A percentile compares a stretch with the other conserved stretches of the same genome.
Conservation (phyloP, 1,140 invertebrate genomes). For the Drosophila malerkotliana region DNA sequence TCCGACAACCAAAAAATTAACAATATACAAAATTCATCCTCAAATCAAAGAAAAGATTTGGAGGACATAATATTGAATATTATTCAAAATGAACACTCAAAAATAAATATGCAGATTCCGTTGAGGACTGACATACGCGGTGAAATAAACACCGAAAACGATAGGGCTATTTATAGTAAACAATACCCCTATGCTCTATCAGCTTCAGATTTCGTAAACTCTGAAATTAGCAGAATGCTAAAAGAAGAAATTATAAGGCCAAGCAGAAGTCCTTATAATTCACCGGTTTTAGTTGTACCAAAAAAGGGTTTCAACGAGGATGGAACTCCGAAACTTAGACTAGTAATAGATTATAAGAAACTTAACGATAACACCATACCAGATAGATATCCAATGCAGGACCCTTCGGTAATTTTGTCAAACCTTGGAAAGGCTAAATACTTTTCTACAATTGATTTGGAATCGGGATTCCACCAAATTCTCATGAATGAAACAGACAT, state of each 20-base stretch:
- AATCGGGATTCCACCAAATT: neutral
- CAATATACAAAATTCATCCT: no score
- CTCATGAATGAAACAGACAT: slow-evolving; percentile 1
- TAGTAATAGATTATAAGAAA: slow-evolving; percentile 10
- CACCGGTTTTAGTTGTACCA: neutral
- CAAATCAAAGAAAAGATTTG: no score
- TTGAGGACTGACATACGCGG: neutral
- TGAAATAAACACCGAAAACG: neutral
- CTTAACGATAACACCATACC: slow-evolving; percentile 7
- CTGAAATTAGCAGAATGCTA: slow-evolving; percentile 2
- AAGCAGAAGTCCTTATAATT: slow-evolving; percentile 1
- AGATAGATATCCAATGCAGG: slow-evolving; percentile 7
- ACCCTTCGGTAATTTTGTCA: neutral
- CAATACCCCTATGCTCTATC: slow-evolving; percentile 8
- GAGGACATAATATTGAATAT: no score
- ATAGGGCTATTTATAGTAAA: slow-evolving; percentile 1
- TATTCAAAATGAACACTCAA: neutral
- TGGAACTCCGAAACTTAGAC: neutral
- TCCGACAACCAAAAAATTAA: no score
- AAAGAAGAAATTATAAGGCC: neutral
- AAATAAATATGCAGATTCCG: slow-evolving; percentile 4
- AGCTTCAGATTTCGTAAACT: neutral
- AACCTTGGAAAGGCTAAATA: neutral
- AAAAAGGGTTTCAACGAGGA: neutral
- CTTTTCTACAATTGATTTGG: neutral